Conservation (phyloP, 2,888 invertebrate species). For the Mongoloraphidia duomilia region DNA sequence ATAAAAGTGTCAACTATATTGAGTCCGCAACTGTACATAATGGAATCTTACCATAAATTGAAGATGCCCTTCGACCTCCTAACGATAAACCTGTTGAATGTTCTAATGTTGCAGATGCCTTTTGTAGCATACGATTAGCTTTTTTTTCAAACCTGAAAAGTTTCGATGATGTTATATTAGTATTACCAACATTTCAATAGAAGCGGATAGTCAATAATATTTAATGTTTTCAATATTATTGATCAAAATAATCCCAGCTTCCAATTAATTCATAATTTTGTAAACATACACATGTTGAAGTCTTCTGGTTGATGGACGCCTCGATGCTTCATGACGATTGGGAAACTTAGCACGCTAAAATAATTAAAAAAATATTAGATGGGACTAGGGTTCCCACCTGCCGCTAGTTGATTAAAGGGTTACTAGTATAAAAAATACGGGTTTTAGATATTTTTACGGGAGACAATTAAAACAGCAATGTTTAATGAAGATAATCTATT, state of each 20-base stretch:
- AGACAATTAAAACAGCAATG: too few relatives aligned
- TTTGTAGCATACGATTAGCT: slow-evolving; percentile 69
- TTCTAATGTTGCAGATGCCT: slow-evolving; percentile 69
- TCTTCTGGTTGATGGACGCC: slow-evolving; percentile 63
- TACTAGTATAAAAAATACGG: too few relatives aligned
- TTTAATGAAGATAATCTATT: too few relatives aligned
- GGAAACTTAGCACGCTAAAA: slow-evolving; percentile 51
- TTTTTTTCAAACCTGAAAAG: slow-evolving; percentile 52
- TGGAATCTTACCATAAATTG: slow-evolving; percentile 27
- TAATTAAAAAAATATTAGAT: too few relatives aligned
- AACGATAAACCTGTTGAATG: slow-evolving; percentile 69
- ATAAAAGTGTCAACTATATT: not conserved
- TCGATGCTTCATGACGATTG: slow-evolving; percentile 58
- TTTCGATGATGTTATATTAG: not conserved
- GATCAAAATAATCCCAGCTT: too few relatives aligned
- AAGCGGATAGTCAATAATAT: too few relatives aligned
- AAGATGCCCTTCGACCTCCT: slow-evolving; percentile 44
- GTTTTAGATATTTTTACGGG: too few relatives aligned
- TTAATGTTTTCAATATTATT: too few relatives aligned
- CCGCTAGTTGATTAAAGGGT: too few relatives aligned
- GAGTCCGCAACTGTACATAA: not conserved
- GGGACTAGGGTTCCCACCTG: too few relatives aligned
- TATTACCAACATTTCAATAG: slow-evolving; percentile 2
- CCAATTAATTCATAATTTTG: too few relatives aligned
- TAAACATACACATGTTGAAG: slow-evolving; percentile 61